These are phyloP conservation scores for Eumacrocentrus americanus DNA, from an alignment of 2,888 invertebrate genomes.

Conservation along the genomic window DNA sequence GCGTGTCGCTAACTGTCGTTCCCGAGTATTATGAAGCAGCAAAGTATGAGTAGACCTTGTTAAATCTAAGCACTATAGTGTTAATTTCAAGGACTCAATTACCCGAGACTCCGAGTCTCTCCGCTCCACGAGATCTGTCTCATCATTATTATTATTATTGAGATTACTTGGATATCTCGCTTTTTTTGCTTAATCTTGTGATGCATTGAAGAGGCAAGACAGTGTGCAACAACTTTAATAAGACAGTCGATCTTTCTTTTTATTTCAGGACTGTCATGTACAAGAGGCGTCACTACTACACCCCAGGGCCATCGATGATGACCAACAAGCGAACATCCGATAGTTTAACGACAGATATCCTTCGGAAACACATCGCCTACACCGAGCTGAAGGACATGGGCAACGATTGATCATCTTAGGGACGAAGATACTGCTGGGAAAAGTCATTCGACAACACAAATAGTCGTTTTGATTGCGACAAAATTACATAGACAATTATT, in stretches of 20 bases:
- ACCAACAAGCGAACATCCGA: constrained; percentile 39
- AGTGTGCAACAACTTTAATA: not conserved
- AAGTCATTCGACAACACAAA: too few species aligned
- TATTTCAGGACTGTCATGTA: constrained; percentile 55
- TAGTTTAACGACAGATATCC: constrained; percentile 38
- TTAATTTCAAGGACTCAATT: constrained; percentile 16
- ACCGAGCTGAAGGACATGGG: constrained; percentile 59
- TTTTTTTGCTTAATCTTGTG: too few species aligned
- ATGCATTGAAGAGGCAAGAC: not conserved
- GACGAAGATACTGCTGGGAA: too few species aligned
- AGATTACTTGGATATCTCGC: too few species aligned
- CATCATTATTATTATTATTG: constrained; percentile 17
- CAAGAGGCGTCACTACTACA: constrained; percentile 54
- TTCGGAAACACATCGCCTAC: constrained; percentile 56
- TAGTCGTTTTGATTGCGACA: not conserved
- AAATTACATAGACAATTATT: too few species aligned
- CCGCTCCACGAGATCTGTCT: constrained; percentile 3
- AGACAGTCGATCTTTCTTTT: constrained; percentile 9
- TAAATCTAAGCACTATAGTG: constrained; percentile 4
- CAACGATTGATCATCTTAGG: constrained; percentile 61
- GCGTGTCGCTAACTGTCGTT: constrained; percentile 7
- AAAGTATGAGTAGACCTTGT: not conserved
- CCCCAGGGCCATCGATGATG: constrained; percentile 50
- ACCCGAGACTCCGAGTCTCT: constrained; percentile 8
- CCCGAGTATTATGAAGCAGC: constrained; percentile 1